A percentile compares a stretch with the other conserved stretches of the same genome.
phyloP scores from a whole-genome alignment of 2,113 vertebrate species.

The Pseudopipra pipra region DNA sequence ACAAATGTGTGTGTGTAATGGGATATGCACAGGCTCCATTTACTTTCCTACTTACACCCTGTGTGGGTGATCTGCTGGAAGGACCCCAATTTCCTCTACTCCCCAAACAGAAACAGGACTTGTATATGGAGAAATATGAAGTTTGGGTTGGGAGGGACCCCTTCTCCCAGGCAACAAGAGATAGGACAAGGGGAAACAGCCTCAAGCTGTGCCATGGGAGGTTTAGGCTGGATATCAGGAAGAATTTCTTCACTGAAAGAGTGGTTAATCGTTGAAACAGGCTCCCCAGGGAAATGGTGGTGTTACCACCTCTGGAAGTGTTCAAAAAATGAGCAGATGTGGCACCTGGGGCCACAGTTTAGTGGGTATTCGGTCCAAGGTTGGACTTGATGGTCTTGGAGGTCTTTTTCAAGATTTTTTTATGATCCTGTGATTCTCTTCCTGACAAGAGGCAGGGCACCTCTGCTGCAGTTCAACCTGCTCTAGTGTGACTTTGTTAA shows the following conservation, averaged over 20 bases:
- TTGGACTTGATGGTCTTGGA: not conserved
- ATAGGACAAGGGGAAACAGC: not conserved
- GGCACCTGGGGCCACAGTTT: not conserved
- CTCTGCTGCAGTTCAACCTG: not conserved
- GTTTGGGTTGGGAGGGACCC: not conserved
- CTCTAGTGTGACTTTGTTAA: not conserved
- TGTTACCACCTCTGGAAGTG: not conserved
- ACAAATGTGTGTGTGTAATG: not conserved
- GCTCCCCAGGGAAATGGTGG: not conserved
- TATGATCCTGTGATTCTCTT: not conserved
- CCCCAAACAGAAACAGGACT: not conserved
- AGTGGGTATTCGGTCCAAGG: not conserved
- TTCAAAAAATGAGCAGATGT: fast-evolving
- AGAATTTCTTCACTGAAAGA: not conserved
- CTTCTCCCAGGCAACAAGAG: not conserved
- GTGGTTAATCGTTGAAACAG: not conserved
- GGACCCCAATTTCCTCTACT: not conserved
- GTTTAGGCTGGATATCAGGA: not conserved
- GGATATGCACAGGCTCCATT: not conserved
- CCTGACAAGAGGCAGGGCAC: not conserved
- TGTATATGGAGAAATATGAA: not conserved
- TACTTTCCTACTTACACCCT: not conserved
- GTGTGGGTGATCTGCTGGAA: not conserved
- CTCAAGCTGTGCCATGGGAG: not conserved
- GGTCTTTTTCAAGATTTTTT: not conserved